Conservation (phyloP, 2,888 invertebrate species). For the Nomada ferruginata region DNA sequence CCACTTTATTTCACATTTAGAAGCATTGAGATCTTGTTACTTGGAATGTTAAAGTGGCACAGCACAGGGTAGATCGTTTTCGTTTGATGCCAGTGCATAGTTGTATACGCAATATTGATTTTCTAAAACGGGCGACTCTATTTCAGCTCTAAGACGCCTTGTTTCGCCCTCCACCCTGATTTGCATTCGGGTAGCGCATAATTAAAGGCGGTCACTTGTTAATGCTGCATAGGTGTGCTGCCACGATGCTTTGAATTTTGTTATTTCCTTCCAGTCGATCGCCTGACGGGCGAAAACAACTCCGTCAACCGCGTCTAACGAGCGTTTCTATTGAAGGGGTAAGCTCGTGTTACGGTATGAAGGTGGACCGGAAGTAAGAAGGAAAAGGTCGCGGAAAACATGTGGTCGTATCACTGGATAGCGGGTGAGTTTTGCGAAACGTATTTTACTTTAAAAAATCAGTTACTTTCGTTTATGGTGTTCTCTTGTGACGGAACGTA, state of each 20-base stretch:
- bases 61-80: too few relatives aligned
- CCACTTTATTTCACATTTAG: not conserved
- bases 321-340: slow-evolving; percentile 12
- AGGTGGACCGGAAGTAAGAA: slow-evolving; percentile 46
- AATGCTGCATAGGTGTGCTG: not conserved
- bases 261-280: slow-evolving; percentile 20
- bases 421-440: slow-evolving; percentile 59
- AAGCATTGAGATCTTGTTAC: not conserved
- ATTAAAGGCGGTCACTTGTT: slow-evolving; percentile 12
- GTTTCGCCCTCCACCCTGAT: not conserved
- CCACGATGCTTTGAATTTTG: not conserved
- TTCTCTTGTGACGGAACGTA: too few relatives aligned
- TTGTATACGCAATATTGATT: slow-evolving; percentile 35
- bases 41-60: not conserved
- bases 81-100: not conserved
- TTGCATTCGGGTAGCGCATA: slow-evolving; percentile 13
- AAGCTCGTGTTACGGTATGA: slow-evolving; percentile 56
- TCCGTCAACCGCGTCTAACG: not conserved
- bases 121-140: slow-evolving; percentile 47
- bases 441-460: not conserved
- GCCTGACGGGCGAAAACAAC: slow-evolving; percentile 25
- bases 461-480: not conserved
- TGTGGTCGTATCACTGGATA: slow-evolving; percentile 63
- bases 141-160: slow-evolving; percentile 32
- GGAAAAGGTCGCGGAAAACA: slow-evolving; percentile 40